A percentile compares a stretch with the other conserved stretches of the same genome.
Evolutionary conservation across 2,888 invertebrate species (phyloP).

Genomic region (Nyleta sp.): DNA sequence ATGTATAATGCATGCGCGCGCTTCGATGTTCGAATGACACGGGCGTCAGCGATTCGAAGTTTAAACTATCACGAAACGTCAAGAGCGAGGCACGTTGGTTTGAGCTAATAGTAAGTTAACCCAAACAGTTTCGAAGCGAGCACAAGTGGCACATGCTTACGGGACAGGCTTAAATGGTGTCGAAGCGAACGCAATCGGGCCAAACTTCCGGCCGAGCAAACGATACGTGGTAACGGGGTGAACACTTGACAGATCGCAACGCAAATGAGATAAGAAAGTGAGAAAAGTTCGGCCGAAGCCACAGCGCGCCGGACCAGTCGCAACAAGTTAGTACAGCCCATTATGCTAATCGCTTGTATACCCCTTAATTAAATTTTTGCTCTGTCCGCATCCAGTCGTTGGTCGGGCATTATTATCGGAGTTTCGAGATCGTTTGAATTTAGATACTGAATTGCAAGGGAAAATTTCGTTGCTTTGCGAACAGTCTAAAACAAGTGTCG

Average conservation of each 20-base stretch:
- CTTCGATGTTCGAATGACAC: constrained; percentile 36
- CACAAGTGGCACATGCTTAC: constrained; percentile 46
- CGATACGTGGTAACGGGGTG: constrained; percentile 39
- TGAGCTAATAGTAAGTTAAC: constrained; percentile 53
- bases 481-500: constrained; percentile 11
- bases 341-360: constrained; percentile 34
- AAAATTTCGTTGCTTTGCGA: constrained; percentile 4
- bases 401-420: constrained; percentile 8
- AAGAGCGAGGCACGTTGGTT: constrained; percentile 38
- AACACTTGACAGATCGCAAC: constrained; percentile 44
- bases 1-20: constrained; percentile 48
- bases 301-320: neutral
- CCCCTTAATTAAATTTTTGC: constrained; percentile 40
- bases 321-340: constrained; percentile 38
- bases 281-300: constrained; percentile 12
- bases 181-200: constrained; percentile 27
- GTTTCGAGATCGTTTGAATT: constrained; percentile 27
- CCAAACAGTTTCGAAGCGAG: constrained; percentile 46
- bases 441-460: neutral
- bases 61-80: constrained; percentile 46
- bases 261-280: constrained; percentile 39
- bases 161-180: constrained; percentile 46
- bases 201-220: constrained; percentile 39
- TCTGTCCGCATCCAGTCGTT: neutral
- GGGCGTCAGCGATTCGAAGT: constrained; percentile 42